These are phyloP conservation scores for Matsumyia berberina DNA, from an alignment of 2,888 invertebrate species.

Conservation along the genomic window DNA sequence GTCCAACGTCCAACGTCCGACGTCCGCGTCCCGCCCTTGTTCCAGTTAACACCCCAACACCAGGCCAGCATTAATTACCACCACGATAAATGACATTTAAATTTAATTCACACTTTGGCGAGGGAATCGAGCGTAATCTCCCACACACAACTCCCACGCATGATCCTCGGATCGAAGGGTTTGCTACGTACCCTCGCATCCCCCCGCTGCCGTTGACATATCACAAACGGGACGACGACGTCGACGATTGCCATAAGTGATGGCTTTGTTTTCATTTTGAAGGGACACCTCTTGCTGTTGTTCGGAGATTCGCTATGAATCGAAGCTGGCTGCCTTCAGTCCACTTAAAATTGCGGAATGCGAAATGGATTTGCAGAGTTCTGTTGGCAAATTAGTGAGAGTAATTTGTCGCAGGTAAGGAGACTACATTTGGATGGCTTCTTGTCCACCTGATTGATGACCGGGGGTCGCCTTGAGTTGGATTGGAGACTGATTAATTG, in stretches of 20 bases:
- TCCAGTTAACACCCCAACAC: constrained; percentile 54
- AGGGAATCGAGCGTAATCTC: constrained; percentile 70
- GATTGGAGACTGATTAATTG: constrained; percentile 82
- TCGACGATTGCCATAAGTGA: constrained; percentile 67
- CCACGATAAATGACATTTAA: constrained; percentile 77
- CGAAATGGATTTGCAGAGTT: constrained; percentile 20
- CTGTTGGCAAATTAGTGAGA: constrained; percentile 61
- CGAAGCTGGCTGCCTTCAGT: constrained; percentile 58
- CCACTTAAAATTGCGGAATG: constrained; percentile 70
- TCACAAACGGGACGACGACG: constrained; percentile 56
- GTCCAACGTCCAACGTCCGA: too few species aligned
- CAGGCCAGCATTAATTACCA: constrained; percentile 75
- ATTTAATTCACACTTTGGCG: constrained; percentile 77
- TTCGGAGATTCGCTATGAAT: constrained; percentile 53
- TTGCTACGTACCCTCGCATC: not conserved
- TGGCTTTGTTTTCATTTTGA: constrained; percentile 74
- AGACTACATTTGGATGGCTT: constrained; percentile 46
- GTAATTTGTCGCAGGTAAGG: constrained; percentile 57
- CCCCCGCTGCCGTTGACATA: constrained; percentile 35
- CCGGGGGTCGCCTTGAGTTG: constrained; percentile 54
- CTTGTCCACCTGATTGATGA: constrained; percentile 74
- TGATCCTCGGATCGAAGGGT: constrained; percentile 62
- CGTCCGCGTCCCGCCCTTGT: constrained; percentile 36
- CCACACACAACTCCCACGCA: constrained; percentile 74
- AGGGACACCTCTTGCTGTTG: constrained; percentile 61